Conservation (phyloP, 2,797 vertebrate genomes). For the Gymnothorax reevesii region DNA sequence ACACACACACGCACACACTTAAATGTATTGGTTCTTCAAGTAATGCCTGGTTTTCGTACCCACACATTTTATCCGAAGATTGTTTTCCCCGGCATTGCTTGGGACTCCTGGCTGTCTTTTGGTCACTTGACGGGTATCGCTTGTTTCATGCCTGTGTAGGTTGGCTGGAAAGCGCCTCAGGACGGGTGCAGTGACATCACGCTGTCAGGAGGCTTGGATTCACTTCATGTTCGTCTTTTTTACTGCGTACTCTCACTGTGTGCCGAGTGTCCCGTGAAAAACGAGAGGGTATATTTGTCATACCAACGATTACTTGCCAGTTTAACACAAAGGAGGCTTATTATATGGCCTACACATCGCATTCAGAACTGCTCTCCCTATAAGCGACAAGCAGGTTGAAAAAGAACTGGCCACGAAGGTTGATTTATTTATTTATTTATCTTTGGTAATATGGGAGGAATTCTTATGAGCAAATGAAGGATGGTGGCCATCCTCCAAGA, state of each 20-base stretch:
- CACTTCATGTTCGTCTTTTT: constrained; percentile 27
- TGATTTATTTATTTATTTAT: too few species aligned
- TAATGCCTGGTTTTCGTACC: constrained; percentile 13
- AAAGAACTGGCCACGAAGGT: background rate
- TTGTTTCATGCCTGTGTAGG: background rate
- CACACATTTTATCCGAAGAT: background rate
- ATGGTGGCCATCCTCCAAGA: background rate
- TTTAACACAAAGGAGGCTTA: background rate
- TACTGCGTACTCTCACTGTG: background rate
- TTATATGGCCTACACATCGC: background rate
- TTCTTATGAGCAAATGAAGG: too few species aligned
- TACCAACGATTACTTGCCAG: constrained; percentile 15
- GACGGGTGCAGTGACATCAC: constrained; percentile 24
- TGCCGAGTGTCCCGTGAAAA: background rate
- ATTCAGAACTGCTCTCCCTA: background rate
- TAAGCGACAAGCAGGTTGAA: background rate
- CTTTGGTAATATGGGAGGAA: too few species aligned
- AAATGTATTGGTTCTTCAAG: constrained; percentile 6
- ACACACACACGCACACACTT: too few species aligned
- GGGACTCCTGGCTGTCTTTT: background rate
- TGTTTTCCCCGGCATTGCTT: constrained; percentile 13
- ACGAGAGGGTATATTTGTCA: background rate
- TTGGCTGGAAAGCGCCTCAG: constrained; percentile 3
- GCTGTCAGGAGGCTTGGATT: constrained; percentile 26
- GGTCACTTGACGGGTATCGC: background rate